Percentiles rank a stretch among this genome's conserved stretches.
phyloP scores from a whole-genome alignment of 2,888 invertebrate species.

The Ceraclea dissimilis region DNA sequence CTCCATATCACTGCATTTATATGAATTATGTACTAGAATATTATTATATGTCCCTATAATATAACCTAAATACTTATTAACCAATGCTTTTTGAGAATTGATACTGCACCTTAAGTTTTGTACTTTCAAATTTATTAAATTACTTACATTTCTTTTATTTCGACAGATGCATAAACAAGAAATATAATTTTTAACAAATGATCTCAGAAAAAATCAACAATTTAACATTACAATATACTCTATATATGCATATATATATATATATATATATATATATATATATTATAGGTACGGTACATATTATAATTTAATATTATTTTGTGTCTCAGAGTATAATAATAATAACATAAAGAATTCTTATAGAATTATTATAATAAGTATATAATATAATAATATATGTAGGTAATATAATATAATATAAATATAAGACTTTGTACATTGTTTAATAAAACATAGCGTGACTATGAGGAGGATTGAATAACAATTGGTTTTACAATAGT shows the following conservation, averaged over 20 bases:
- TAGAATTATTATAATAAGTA: background rate
- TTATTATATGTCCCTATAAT: slow-evolving; percentile 17
- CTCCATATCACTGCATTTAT: too few species aligned
- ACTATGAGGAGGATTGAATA: slow-evolving; percentile 19
- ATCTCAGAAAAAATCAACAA: slow-evolving; percentile 27
- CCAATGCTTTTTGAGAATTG: slow-evolving; percentile 26
- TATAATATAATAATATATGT: slow-evolving; percentile 16
- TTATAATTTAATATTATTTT: background rate
- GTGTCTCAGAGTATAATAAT: background rate
- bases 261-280: too few species aligned
- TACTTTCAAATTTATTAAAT: slow-evolving; percentile 27
- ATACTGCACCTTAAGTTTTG: slow-evolving; percentile 27
- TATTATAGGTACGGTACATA: slow-evolving; percentile 24
- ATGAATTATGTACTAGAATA: slow-evolving; percentile 13
- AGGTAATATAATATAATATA: slow-evolving; percentile 22
- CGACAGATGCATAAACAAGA: slow-evolving; percentile 24
- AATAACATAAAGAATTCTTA: background rate
- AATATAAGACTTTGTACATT: slow-evolving; percentile 26
- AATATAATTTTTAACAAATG: slow-evolving; percentile 27
- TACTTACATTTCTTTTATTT: slow-evolving; percentile 17
- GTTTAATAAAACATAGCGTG: slow-evolving; percentile 24
- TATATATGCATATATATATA: slow-evolving; percentile 20
- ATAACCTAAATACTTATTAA: slow-evolving; percentile 24
- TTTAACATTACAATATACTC: slow-evolving; percentile 23
- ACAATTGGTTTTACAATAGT: slow-evolving; percentile 25